Percentiles rank a stretch among this genome's conserved stretches.
These are phyloP conservation scores for Trogon melanurus DNA, from an alignment of 2,113 vertebrate species.

Conservation along the genomic window DNA sequence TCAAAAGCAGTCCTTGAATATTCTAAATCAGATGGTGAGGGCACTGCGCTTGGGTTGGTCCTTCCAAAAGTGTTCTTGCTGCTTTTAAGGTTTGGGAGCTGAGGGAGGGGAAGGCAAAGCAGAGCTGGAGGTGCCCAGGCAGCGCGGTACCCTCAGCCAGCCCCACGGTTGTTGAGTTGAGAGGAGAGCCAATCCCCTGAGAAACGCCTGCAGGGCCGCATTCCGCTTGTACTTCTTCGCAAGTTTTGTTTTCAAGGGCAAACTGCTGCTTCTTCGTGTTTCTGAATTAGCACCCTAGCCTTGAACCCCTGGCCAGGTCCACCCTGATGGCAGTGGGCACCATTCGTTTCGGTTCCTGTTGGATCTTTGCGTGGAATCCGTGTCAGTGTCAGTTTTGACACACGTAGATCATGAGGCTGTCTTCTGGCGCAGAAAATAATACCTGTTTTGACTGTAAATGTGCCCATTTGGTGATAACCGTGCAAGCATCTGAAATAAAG, in stretches of 20 bases:
- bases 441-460: not conserved
- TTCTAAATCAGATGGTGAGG: not conserved
- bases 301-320: not conserved
- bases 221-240: not conserved
- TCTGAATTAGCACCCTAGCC: not conserved
- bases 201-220: not conserved
- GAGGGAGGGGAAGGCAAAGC: not conserved
- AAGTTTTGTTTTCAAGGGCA: not conserved
- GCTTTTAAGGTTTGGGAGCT: not conserved
- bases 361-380: accelerated
- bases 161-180: not conserved
- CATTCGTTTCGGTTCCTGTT: not conserved
- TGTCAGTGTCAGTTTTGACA: not conserved
- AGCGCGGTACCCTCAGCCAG: too few species aligned
- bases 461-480: not conserved
- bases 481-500: slow-evolving; percentile 1
- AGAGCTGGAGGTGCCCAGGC: not conserved
- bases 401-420: not conserved
- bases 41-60: not conserved
- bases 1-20: not conserved
- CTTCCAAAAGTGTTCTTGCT: not conserved
- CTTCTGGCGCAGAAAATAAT: not conserved
- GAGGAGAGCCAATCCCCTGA: not conserved
- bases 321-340: not conserved
- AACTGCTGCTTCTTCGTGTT: not conserved